Conservation (phyloP, 2,888 invertebrate genomes). For the Cyaniris semiargus region DNA sequence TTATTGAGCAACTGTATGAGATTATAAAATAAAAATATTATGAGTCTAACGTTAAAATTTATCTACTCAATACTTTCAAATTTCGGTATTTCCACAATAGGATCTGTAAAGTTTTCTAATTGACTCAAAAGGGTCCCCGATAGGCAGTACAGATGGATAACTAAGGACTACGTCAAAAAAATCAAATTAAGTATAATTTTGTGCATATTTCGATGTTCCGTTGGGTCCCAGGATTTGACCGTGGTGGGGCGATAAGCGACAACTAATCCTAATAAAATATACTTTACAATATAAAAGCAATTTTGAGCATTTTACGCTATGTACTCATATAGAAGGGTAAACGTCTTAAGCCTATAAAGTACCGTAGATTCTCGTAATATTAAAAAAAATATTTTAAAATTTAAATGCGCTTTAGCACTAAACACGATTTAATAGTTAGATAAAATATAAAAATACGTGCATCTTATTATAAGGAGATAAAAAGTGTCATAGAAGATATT, state of each 20-base stretch:
- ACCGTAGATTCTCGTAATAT: constrained; percentile 8
- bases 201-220: constrained; percentile 21
- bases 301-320: constrained; percentile 26
- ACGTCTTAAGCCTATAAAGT: constrained; percentile 13
- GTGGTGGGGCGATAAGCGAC: not conserved
- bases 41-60: not conserved
- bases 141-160: not conserved
- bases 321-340: constrained; percentile 21
- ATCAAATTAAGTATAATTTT: not conserved
- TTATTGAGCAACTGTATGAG: constrained; percentile 17
- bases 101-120: not conserved
- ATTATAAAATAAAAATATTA: constrained; percentile 3
- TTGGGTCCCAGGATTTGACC: constrained; percentile 17
- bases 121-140: not conserved
- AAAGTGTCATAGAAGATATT: constrained; percentile 22
- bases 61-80: not conserved
- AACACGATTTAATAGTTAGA: constrained; percentile 7
- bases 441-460: constrained; percentile 30
- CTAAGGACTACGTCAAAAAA: not conserved
- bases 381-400: constrained; percentile 27
- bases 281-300: constrained; percentile 19
- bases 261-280: constrained; percentile 12
- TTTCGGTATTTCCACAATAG: not conserved
- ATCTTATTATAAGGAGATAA: constrained; percentile 28
- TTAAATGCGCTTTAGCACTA: constrained; percentile 24